phyloP scores from a whole-genome alignment of 37 sponge, comb jelly and placozoan species.

The Eunapius fragilis region DNA sequence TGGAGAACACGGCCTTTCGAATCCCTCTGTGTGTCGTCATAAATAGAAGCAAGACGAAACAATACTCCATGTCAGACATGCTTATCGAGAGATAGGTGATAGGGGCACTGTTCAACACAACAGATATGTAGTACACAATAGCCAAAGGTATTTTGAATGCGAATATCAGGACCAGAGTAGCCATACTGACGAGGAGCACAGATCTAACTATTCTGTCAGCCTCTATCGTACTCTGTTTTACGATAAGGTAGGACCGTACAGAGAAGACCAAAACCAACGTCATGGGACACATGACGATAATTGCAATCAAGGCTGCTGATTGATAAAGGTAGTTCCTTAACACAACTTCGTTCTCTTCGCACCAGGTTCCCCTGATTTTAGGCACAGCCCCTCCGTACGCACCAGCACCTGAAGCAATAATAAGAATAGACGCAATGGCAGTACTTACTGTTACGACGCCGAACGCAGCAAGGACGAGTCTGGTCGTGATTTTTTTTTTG shows the following conservation, averaged over 20 bases:
- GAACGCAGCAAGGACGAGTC: not conserved
- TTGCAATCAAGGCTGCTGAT: not conserved
- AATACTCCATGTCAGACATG: not conserved
- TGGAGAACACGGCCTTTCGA: not conserved
- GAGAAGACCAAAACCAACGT: not conserved
- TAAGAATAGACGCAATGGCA: not conserved
- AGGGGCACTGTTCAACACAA: no score
- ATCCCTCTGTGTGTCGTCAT: not conserved
- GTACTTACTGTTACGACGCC: not conserved
- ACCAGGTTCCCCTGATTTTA: not conserved
- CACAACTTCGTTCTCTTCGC: not conserved
- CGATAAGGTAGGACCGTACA: not conserved
- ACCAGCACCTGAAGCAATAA: not conserved
- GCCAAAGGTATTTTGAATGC: no score
- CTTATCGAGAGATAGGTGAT: no score
- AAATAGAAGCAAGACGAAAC: not conserved
- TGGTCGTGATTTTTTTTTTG: not conserved
- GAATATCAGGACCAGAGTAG: no score
- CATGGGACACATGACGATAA: not conserved
- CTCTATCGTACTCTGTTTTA: no score
- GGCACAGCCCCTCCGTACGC: not conserved
- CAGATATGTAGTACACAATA: no score
- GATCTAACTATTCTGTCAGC: no score
- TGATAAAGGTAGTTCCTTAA: not conserved
- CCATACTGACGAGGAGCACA: no score